Evolutionary conservation across 2,888 invertebrate genomes (phyloP).

Genomic region (Pyrrhia umbra): DNA sequence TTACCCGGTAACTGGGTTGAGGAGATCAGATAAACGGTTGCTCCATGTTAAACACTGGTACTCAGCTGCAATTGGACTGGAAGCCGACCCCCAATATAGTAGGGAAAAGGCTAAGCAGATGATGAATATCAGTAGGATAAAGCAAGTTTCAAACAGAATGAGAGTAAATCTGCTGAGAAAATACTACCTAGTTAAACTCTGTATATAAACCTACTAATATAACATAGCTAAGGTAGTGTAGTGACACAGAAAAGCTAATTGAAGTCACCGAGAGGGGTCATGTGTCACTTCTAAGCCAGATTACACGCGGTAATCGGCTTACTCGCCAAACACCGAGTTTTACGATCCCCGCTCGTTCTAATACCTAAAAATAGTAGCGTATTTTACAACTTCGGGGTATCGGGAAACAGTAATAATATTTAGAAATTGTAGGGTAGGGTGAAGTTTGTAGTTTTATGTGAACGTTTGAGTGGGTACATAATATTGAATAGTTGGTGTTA

Average conservation of each 20-base stretch:
- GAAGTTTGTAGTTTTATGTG: neutral
- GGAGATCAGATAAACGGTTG: too few species aligned
- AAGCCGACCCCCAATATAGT: neutral
- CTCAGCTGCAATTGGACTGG: too few species aligned
- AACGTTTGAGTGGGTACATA: neutral
- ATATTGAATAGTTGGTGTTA: neutral
- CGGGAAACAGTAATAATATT: constrained; percentile 20
- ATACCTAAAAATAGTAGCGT: constrained; percentile 51
- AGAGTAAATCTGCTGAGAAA: too few species aligned
- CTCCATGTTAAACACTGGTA: too few species aligned
- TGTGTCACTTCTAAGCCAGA: constrained; percentile 70
- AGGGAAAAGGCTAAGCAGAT: neutral
- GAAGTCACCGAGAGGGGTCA: constrained; percentile 73
- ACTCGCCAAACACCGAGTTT: constrained; percentile 76
- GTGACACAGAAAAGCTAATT: constrained; percentile 72
- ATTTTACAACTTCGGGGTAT: constrained; percentile 25
- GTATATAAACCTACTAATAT: too few species aligned
- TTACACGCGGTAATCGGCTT: constrained; percentile 82
- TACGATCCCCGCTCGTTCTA: constrained; percentile 60
- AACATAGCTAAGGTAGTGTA: constrained; percentile 27
- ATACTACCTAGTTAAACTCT: too few species aligned
- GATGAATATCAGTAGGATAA: neutral
- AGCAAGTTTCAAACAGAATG: too few species aligned
- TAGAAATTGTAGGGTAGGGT: constrained; percentile 12
- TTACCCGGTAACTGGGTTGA: too few species aligned